Percentiles rank a stretch among this genome's conserved stretches.
These are phyloP conservation scores for Tipula lateralis DNA, from an alignment of 2,888 invertebrate species.

Conservation along the genomic window DNA sequence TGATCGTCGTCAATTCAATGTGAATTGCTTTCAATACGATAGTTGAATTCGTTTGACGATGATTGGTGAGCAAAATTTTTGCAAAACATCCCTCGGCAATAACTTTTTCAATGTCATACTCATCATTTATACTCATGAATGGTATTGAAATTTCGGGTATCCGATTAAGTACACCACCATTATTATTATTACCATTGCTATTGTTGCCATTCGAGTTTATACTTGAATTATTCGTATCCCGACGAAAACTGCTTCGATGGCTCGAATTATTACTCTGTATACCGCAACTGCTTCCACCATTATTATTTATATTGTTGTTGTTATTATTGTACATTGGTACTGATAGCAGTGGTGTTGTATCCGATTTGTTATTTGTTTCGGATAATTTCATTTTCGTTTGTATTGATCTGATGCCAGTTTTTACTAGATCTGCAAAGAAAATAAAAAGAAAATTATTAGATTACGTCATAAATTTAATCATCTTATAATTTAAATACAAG, in stretches of 20 bases:
- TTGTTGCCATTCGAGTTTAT: neutral
- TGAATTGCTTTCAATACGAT: constrained; percentile 67
- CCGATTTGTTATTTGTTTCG: constrained; percentile 25
- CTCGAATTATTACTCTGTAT: neutral
- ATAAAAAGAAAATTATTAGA: neutral
- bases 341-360: constrained; percentile 7
- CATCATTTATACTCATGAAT: constrained; percentile 53
- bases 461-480: too few relatives aligned
- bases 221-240: neutral
- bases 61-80: constrained; percentile 59
- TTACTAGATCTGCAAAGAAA: neutral
- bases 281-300: neutral
- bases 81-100: constrained; percentile 67
- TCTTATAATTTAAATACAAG: too few relatives aligned
- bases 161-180: constrained; percentile 51
- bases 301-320: neutral
- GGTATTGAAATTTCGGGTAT: constrained; percentile 54
- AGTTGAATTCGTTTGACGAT: constrained; percentile 55
- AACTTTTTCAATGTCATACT: constrained; percentile 61
- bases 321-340: neutral
- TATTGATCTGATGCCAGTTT: constrained; percentile 26
- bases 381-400: constrained; percentile 28
- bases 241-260: constrained; percentile 27
- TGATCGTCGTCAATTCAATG: constrained; percentile 54
- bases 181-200: constrained; percentile 39